Percentiles rank a stretch among this genome's conserved stretches.
Evolutionary conservation across 2,797 vertebrate genomes (phyloP).

Genomic region (Iguana delicatissima): DNA sequence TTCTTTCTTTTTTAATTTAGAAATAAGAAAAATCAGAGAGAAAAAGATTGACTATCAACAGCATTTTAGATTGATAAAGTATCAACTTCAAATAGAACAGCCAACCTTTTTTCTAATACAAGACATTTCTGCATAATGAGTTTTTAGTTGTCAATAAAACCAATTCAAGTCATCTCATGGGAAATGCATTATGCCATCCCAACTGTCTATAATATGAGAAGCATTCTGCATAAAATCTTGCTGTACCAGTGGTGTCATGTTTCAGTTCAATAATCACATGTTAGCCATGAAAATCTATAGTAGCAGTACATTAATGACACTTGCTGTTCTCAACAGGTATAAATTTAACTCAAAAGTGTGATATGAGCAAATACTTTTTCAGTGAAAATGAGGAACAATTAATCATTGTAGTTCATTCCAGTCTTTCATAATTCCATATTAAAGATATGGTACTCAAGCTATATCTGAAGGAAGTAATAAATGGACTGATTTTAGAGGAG

Average conservation of each 20-base stretch:
- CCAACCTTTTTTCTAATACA: conserved; percentile 15
- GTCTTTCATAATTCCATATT: neutral
- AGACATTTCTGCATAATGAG: conserved; percentile 7
- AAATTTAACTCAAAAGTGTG: conserved; percentile 58
- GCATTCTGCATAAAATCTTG: conserved; percentile 61
- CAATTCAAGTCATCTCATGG: conserved; percentile 46
- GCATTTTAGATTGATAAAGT: neutral
- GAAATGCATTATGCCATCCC: conserved; percentile 51
- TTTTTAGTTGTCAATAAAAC: conserved; percentile 28
- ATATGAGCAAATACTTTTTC: conserved; percentile 18
- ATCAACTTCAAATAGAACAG: neutral
- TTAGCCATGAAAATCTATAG: conserved; percentile 63
- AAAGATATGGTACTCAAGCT: neutral
- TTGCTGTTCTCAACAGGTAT: conserved; percentile 47
- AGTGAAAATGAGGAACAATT: neutral
- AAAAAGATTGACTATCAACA: neutral
- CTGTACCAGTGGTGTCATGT: conserved; percentile 38
- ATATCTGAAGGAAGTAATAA: neutral
- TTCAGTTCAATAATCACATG: conserved; percentile 54
- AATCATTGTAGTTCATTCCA: neutral
- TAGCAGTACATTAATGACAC: conserved; percentile 46
- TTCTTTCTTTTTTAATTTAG: neutral
- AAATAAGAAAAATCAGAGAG: neutral
- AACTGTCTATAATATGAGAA: conserved; percentile 3
- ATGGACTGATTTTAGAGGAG: neutral